These are phyloP conservation scores for Masnerella sp. DNA, from an alignment of 2,888 invertebrate species.

Conservation along the genomic window DNA sequence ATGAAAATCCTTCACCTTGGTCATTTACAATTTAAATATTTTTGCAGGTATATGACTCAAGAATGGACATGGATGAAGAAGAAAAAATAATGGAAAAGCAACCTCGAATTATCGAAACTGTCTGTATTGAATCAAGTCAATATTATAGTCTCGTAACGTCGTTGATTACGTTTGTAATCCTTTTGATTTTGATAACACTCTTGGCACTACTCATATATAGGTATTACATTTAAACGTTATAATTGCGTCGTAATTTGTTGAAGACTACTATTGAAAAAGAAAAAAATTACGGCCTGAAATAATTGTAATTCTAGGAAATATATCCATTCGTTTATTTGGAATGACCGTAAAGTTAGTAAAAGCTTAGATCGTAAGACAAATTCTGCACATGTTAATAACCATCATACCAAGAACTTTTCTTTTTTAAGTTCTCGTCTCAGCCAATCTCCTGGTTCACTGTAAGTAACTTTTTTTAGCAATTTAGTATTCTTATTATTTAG, in stretches of 20 bases:
- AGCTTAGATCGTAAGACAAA: constrained; percentile 73
- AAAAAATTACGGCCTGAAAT: no score
- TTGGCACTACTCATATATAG: constrained; percentile 88
- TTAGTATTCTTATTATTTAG: no score
- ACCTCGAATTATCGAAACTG: constrained; percentile 83
- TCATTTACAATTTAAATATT: not conserved
- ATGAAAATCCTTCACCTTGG: no score
- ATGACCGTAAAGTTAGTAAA: constrained; percentile 72
- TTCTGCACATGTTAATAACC: constrained; percentile 68
- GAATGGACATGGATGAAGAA: constrained; percentile 78
- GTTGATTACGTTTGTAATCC: constrained; percentile 85
- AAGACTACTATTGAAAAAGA: no score
- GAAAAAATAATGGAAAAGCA: constrained; percentile 71
- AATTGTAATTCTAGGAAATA: no score
- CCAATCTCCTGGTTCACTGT: constrained; percentile 74
- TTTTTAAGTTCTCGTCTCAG: constrained; percentile 76
- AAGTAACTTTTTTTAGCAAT: constrained; percentile 58
- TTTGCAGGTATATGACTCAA: constrained; percentile 87
- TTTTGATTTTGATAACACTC: constrained; percentile 86
- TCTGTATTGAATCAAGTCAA: constrained; percentile 90
- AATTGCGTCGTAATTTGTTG: no score
- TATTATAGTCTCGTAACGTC: constrained; percentile 91
- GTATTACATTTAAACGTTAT: no score
- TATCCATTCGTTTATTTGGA: constrained; percentile 82
- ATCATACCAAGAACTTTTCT: constrained; percentile 75